Base-by-base conservation (phyloP, 2,797 vertebrate genomes). In the Artibeus lituratus region DNA sequence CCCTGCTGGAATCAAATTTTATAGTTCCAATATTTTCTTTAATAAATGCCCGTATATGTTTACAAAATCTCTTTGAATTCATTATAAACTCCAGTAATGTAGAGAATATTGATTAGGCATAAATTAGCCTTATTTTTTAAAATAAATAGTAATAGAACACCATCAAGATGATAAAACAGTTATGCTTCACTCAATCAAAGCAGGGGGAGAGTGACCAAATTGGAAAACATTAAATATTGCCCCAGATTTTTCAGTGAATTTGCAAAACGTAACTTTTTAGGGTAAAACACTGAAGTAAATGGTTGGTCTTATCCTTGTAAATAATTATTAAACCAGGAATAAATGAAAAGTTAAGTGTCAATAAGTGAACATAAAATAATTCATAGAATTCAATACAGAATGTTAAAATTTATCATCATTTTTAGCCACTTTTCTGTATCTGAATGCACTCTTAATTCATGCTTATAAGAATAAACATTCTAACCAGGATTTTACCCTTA, bases 401-500 rank as follows among this genome's bases (percentile, higher is more conserved):
- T 51, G 26, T 72, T 35, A 70, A n/a, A 9, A 47, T 84, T 90
- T 67, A 59, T n/a, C 32, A 21, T 88, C 39, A 59, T 62, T 92
- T 72, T 47, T 39, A 62, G 72, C 26, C 65, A 32, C 14, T 3
- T 44, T 7, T 86, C 18, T 44, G 5, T 44, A 73, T 94, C 35
- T 70, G 26, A 86, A 44, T 51, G 6, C 14, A 73, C 21, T 73
- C 7, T 70, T 37, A 93, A 81, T 78, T 8, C 9, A 53, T 6
- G 3, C 67, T 85, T 89, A 81, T 35, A 22, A 85, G 90, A 92
- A 84, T 55, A 87, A 90, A 81, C 18, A n/a, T 83, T 86, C 89
- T 80, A 73, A 55, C 62, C 4, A 80, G 12, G 11, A 81, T 39
- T 91, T 82, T 53, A 78, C 3, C 24, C n/a, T 91, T 77, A 90